These are phyloP conservation scores for Gerris lacustris DNA, from an alignment of 2,888 invertebrate species.

Conservation along the genomic window DNA sequence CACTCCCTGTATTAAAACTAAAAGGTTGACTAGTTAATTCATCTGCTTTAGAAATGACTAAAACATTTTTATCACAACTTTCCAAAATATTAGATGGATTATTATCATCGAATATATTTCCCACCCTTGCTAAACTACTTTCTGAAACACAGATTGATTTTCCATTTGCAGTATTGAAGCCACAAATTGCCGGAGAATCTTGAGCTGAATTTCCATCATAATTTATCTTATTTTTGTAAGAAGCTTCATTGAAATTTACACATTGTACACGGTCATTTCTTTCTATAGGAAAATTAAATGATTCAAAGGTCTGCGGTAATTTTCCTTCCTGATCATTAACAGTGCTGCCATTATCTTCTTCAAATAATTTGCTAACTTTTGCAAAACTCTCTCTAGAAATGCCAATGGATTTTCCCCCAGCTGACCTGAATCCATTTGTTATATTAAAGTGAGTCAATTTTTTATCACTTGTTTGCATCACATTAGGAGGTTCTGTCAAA, in stretches of 20 bases:
- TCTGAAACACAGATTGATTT: constrained; percentile 24
- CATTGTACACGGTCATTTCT: too few relatives aligned
- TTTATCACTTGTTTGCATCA: too few relatives aligned
- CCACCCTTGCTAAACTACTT: constrained; percentile 24
- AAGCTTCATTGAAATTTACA: not conserved
- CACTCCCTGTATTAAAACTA: not conserved
- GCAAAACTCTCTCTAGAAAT: constrained; percentile 24
- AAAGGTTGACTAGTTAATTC: not conserved
- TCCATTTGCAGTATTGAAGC: constrained; percentile 20
- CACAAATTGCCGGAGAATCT: not conserved
- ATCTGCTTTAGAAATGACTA: not conserved
- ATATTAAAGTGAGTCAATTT: too few relatives aligned
- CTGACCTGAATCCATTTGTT: constrained; percentile 27
- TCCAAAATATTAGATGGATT: not conserved
- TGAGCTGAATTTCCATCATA: not conserved
- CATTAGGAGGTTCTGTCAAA: too few relatives aligned
- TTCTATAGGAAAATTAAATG: too few relatives aligned
- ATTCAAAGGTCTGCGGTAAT: too few relatives aligned
- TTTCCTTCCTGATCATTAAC: not conserved
- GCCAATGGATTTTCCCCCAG: constrained; percentile 25
- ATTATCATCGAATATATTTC: constrained; percentile 21
- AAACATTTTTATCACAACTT: not conserved
- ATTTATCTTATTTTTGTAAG: constrained; percentile 6
- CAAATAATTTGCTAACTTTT: not conserved
- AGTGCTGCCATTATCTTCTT: not conserved